Percentiles rank a stretch among this genome's conserved stretches.
These are phyloP conservation scores for Drosophila chauvacae DNA, from an alignment of 1,140 invertebrate genomes.

Conservation along the genomic window DNA sequence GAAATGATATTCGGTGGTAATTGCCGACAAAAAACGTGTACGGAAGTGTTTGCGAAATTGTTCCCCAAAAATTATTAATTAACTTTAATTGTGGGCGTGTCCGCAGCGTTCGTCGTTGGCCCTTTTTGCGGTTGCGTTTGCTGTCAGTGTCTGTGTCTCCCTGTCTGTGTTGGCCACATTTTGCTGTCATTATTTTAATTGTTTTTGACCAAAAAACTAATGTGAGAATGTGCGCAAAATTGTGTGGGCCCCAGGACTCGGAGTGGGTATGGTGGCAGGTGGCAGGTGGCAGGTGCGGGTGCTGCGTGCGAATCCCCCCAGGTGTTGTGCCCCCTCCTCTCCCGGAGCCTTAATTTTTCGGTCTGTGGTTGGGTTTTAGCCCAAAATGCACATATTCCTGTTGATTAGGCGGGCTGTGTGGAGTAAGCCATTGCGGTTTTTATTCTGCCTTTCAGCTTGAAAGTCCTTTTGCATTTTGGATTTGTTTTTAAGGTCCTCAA, in stretches of 20 bases:
- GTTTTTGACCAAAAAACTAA: slow-evolving; percentile 58
- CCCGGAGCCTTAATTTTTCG: slow-evolving; percentile 12
- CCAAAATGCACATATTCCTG: slow-evolving; percentile 16
- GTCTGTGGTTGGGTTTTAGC: slow-evolving; percentile 17
- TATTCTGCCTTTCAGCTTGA: not conserved
- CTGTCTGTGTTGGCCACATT: slow-evolving; percentile 14
- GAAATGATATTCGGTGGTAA: slow-evolving; percentile 28
- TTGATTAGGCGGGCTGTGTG: slow-evolving; percentile 7
- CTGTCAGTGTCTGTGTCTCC: slow-evolving; percentile 4
- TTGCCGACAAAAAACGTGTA: slow-evolving; percentile 25
- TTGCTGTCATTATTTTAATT: slow-evolving; percentile 71
- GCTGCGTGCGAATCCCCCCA: slow-evolving; percentile 50
- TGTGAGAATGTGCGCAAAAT: slow-evolving; percentile 52
- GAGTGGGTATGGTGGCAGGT: not conserved
- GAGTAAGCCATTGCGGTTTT: slow-evolving; percentile 3
- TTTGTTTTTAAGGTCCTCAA: not conserved
- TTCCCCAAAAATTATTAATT: slow-evolving; percentile 30
- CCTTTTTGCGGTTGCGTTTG: slow-evolving; percentile 38
- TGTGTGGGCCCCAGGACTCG: slow-evolving; percentile 27
- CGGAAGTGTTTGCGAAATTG: slow-evolving; percentile 15
- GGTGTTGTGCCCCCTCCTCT: slow-evolving; percentile 16
- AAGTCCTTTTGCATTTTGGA: not conserved
- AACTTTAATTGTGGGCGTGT: slow-evolving; percentile 43
- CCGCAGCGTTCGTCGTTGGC: slow-evolving; percentile 18
- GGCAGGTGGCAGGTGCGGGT: slow-evolving; percentile 29